phyloP scores from a whole-genome alignment of 2,888 invertebrate genomes.

The Conistra vaccinii region DNA sequence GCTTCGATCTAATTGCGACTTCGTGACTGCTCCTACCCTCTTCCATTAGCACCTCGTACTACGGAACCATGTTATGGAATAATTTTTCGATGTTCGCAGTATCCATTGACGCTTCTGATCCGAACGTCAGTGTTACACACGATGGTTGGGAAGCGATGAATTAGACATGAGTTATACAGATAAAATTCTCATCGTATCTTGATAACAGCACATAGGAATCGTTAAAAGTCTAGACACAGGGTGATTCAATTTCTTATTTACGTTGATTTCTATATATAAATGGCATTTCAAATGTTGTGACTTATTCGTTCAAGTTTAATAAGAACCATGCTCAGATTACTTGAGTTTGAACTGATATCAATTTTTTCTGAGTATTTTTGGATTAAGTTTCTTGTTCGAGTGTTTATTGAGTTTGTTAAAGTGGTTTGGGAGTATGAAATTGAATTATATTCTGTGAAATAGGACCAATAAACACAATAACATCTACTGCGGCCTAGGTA shows the following conservation, averaged over 20 bases:
- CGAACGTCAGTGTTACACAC: not conserved
- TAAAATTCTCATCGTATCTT: slow-evolving; percentile 49
- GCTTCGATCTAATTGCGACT: slow-evolving; percentile 86
- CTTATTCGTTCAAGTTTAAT: slow-evolving; percentile 44
- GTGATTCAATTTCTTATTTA: slow-evolving; percentile 77
- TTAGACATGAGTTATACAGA: slow-evolving; percentile 10
- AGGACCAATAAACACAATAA: not conserved
- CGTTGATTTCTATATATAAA: slow-evolving; percentile 68
- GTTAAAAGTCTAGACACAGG: slow-evolving; percentile 81
- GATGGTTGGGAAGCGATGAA: slow-evolving; percentile 62
- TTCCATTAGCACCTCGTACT: slow-evolving; percentile 82
- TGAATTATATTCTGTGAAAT: slow-evolving; percentile 8
- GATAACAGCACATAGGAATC: slow-evolving; percentile 71
- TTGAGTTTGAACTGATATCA: slow-evolving; percentile 6
- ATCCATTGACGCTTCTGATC: slow-evolving; percentile 64
- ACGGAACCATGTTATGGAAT: slow-evolving; percentile 55
- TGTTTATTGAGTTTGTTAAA: slow-evolving; percentile 47
- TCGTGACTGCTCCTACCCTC: slow-evolving; percentile 84
- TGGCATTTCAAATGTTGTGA: slow-evolving; percentile 49
- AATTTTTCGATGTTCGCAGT: not conserved
- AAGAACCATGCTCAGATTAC: slow-evolving; percentile 37
- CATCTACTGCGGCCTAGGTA: not conserved
- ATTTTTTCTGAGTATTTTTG: slow-evolving; percentile 29
- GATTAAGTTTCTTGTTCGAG: slow-evolving; percentile 27
- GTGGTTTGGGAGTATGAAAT: slow-evolving; percentile 19